Base-by-base conservation (phyloP, 2,113 vertebrate species). In the Bubalus kerabau region DNA sequence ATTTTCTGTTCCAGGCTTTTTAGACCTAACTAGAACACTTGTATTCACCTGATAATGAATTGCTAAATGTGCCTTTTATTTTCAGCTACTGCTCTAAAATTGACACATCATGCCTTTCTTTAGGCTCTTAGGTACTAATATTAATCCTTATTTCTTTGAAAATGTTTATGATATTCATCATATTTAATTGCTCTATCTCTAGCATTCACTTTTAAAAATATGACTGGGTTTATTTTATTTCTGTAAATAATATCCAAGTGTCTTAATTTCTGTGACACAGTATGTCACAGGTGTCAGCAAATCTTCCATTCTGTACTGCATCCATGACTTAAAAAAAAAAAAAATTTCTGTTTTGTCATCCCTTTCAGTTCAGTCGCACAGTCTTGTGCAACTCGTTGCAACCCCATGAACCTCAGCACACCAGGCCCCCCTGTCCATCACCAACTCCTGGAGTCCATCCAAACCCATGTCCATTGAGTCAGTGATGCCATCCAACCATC, bases 121-220 rank as follows among this genome's bases (percentile, higher is more conserved):
- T 56, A 50, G 5, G 24, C 15, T 80, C 13, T 67, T 43, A 26
- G 11, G 5, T 52, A 9, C 11, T 76, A 81, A 32, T 74, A 28
- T 40, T 43, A 94, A 82, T 52, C 15, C 43, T 52, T 81, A 76
- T 94, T 76, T 88, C 7, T 94, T 87, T 91, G 43, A 76, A 83
- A 67, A 62, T 83, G 62, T 48, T 36, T 62, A 60, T 59, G 40
- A 60, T 59, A 67, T 82, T 57, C 30, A 50, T 56, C 56, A 67
- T 84, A 17, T 3, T 28, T 80, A 56, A 85, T 28, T 90, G 19
- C 26, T 93, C 19, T 80, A 12, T 52, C 40, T 81, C 57, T 81
- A 57, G 26, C 7, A 71, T 71, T 94, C 23, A 32, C 78, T 60
- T 94, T 90, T 90, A 7, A 26, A 81, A 9, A 57, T 24, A 76